phyloP scores from a whole-genome alignment of 2,888 invertebrate genomes.

The Embidobia sp. region DNA sequence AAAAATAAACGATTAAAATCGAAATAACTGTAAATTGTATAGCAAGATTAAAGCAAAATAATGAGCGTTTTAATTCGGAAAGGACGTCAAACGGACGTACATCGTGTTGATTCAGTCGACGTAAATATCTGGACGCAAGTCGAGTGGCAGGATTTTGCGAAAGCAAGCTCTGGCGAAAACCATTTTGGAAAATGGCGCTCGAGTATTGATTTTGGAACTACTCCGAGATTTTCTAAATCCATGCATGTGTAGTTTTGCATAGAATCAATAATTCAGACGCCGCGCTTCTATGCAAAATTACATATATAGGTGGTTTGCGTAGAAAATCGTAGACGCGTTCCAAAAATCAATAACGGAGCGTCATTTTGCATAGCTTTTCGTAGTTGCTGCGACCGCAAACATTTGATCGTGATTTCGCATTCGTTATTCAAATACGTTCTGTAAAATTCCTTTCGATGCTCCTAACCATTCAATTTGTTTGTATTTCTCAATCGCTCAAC shows the following conservation, averaged over 20 bases:
- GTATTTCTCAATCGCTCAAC: no score
- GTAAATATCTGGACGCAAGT: no score
- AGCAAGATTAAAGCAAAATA: no score
- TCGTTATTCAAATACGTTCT: neutral
- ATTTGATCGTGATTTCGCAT: neutral
- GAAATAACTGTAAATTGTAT: no score
- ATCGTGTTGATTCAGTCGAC: no score
- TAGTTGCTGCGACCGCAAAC: slow-evolving; percentile 17
- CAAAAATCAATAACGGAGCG: slow-evolving; percentile 56
- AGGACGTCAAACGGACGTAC: no score
- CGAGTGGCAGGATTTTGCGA: no score
- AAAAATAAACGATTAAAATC: no score
- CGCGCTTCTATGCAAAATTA: slow-evolving; percentile 60
- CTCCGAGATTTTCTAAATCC: slow-evolving; percentile 51
- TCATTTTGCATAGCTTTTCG: slow-evolving; percentile 54
- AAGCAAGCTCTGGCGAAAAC: neutral
- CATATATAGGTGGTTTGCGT: slow-evolving; percentile 62
- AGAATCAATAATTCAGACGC: slow-evolving; percentile 63
- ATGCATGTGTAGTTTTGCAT: slow-evolving; percentile 56
- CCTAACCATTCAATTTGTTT: no score
- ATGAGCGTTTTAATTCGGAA: no score
- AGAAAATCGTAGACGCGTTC: slow-evolving; percentile 63
- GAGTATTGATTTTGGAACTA: slow-evolving; percentile 47
- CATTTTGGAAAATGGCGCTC: slow-evolving; percentile 7
- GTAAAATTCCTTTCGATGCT: no score